Base-by-base conservation (phyloP, 2,113 vertebrate species). In the Pithys albifrons region DNA sequence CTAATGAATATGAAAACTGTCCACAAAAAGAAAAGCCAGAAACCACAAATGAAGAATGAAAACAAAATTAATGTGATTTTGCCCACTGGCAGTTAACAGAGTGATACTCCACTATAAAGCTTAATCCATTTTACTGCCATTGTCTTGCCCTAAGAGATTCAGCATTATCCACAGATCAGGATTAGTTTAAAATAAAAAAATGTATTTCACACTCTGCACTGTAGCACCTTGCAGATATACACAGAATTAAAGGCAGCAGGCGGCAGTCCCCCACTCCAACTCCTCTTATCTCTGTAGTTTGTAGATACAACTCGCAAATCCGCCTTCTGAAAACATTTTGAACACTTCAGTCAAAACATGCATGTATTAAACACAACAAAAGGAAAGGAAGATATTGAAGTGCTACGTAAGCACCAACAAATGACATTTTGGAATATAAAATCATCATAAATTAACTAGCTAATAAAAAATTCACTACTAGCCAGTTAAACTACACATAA, bases 31-130 rank as follows among this genome's bases (percentile, higher is more conserved):
- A 62, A 66, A 73, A 78, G 37, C 69, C 43, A 67, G 55, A 94
- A 96, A 95, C 91, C 91, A 96, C 95, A 93, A 94, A 90, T 72
- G 69, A 94, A 86, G 82, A 94, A 85, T 62, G 69, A 83, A 93
- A 96, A 88, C 82, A 92, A 84, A 90, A 91, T 81, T 78, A 91
- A 96, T 75, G 62, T 52, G 57, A 85, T 84, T 87, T 80, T 86
- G 27, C 57, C 76, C 46, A 64, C 64, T 88, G 71, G 52, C 72
- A 95, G 51, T 95, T 91, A 94, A 95, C 20, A 88, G 28, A 87
- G 59, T 48, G 46, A 96, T 91, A 85, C 7, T 75, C 62, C 35
- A 46, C 49, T 66, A 18, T 58, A 89, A 93, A 16, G 33, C n/a
- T 91, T 88, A 77, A 92, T 55, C 35, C 52, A 45, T 88, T 95